Conservation (phyloP, 2,113 vertebrate genomes). For the Bubo scandiacus region DNA sequence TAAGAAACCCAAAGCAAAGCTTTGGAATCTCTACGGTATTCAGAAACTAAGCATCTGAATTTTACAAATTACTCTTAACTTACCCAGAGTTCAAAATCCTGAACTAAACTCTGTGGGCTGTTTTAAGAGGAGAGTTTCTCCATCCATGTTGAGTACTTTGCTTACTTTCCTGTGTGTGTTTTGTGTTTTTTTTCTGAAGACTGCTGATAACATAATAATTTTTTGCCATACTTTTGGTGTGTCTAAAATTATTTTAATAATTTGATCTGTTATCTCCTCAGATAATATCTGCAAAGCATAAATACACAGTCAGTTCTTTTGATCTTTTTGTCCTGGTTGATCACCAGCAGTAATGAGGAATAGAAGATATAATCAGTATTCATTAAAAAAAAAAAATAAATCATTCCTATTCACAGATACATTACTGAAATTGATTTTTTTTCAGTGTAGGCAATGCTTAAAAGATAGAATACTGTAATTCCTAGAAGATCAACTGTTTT, state of each 20-base stretch:
- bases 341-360: background rate
- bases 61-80: background rate
- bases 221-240: background rate
- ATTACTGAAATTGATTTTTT: background rate
- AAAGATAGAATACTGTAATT: background rate
- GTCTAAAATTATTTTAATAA: background rate
- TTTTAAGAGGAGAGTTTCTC: background rate
- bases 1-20: background rate
- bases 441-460: background rate
- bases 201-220: background rate
- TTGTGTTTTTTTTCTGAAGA: background rate
- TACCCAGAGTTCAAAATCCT: background rate
- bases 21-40: background rate
- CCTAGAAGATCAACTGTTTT: background rate
- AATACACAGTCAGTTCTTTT: slow-evolving; percentile 4
- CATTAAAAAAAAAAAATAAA: background rate
- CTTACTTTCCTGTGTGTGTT: background rate
- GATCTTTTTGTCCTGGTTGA: background rate
- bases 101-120: background rate
- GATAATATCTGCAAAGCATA: background rate
- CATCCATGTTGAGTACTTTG: background rate
- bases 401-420: background rate
- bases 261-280: background rate
- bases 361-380: background rate
- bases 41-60: background rate